Evolutionary conservation across 1,140 invertebrate species (phyloP).

Genomic region (Brachionus koreanus): DNA sequence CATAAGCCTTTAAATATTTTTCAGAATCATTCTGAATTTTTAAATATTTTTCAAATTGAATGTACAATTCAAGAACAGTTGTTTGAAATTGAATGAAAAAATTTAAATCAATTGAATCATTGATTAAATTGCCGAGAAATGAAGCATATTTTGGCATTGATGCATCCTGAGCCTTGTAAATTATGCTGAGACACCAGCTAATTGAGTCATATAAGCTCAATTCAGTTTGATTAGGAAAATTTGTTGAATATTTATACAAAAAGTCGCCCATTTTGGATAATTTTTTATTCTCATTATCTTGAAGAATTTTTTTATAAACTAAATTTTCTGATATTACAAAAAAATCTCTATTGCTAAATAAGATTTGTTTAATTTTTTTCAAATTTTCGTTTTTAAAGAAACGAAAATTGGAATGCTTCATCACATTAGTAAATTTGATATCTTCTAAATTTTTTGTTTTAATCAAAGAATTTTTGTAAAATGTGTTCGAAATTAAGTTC

Average conservation of each 20-base stretch:
- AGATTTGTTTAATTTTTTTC: background rate
- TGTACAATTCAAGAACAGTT: background rate
- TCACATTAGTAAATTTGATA: background rate
- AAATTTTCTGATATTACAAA: background rate
- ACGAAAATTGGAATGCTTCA: background rate
- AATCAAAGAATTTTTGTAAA: background rate
- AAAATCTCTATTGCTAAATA: background rate
- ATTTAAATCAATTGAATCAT: background rate
- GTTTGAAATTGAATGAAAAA: background rate
- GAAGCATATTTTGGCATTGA: background rate
- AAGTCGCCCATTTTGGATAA: background rate
- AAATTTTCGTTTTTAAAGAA: background rate
- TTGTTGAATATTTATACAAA: background rate
- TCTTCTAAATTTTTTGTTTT: background rate
- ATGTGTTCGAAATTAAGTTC: background rate
- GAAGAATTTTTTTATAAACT: background rate
- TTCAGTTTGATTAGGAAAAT: background rate
- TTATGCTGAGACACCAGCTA: background rate
- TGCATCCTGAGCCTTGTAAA: background rate
- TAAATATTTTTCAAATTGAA: background rate
- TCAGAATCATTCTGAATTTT: background rate
- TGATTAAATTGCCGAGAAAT: background rate
- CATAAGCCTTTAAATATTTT: background rate
- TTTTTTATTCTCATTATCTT: background rate
- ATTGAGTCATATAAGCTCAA: background rate